These are phyloP conservation scores for Saccostrea cuccullata DNA, from an alignment of 1,140 invertebrate species.

Conservation along the genomic window DNA sequence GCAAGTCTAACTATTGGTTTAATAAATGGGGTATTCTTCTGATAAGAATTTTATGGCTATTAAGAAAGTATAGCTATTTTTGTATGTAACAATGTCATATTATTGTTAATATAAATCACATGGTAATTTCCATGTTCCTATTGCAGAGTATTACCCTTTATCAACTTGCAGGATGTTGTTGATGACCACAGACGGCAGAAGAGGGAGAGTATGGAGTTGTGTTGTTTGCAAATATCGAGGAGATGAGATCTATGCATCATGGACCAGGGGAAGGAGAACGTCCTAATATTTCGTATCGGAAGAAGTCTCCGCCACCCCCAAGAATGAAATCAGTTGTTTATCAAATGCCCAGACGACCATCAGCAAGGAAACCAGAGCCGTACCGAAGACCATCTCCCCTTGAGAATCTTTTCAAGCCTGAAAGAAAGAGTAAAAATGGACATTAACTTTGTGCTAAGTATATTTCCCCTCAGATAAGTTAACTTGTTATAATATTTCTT, in stretches of 20 bases:
- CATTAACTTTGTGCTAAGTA: too few relatives aligned
- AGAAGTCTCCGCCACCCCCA: not conserved
- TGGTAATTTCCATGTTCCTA: not conserved
- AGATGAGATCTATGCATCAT: not conserved
- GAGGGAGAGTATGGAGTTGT: constrained; percentile 25
- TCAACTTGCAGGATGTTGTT: not conserved
- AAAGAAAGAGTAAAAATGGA: too few relatives aligned
- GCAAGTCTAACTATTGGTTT: too few relatives aligned
- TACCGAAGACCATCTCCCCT: not conserved
- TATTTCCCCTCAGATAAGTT: too few relatives aligned
- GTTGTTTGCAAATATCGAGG: not conserved
- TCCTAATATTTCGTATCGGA: not conserved
- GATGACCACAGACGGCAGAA: not conserved
- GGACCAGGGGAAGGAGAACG: not conserved
- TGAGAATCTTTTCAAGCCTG: not conserved
- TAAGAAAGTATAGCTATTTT: not conserved
- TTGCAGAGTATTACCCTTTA: not conserved
- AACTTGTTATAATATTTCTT: too few relatives aligned
- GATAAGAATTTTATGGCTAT: not conserved
- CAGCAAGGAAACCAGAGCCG: not conserved
- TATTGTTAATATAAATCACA: not conserved
- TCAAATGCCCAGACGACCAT: not conserved
- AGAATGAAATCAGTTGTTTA: not conserved
- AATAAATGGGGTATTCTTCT: too few relatives aligned
- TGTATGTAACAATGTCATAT: not conserved